Conservation (phyloP, 2,113 vertebrate genomes). For the Aix galericulata region DNA sequence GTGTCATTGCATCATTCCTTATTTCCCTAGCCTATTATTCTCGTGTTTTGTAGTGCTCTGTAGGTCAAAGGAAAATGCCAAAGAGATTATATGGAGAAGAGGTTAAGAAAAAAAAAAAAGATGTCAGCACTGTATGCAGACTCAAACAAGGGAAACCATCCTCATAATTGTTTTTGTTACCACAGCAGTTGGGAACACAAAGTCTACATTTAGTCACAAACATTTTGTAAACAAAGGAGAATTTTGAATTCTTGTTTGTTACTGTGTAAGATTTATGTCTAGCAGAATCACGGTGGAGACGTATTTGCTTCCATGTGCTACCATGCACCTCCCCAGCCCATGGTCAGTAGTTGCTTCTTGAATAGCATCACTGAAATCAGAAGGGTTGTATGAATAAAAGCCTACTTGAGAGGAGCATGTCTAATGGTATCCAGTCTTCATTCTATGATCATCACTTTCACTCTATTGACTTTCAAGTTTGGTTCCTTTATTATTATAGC, state of each 20-base stretch:
- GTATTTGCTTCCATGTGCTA: fast-evolving
- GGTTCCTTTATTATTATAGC: background rate
- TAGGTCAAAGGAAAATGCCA: constrained; percentile 35
- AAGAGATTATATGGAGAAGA: background rate
- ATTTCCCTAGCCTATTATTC: background rate
- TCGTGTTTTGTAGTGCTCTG: background rate
- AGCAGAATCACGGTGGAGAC: background rate
- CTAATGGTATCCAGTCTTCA: background rate
- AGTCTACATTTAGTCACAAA: background rate
- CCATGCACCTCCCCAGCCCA: fast-evolving
- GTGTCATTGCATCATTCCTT: background rate
- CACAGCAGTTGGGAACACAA: background rate
- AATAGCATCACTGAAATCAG: background rate
- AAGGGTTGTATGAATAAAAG: background rate
- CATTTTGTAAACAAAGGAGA: background rate
- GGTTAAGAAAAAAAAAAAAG: no score
- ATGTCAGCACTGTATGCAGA: background rate
- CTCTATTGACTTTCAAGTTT: background rate
- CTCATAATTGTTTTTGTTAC: background rate
- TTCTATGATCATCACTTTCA: background rate
- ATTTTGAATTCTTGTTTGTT: background rate
- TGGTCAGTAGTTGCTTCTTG: background rate
- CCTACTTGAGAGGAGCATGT: background rate
- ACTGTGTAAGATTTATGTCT: background rate
- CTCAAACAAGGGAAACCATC: background rate